Evolutionary conservation across 1,140 invertebrate species (phyloP), one percentile per base, ranked within the genome.

Genomic region (Atta cephalotes): DNA sequence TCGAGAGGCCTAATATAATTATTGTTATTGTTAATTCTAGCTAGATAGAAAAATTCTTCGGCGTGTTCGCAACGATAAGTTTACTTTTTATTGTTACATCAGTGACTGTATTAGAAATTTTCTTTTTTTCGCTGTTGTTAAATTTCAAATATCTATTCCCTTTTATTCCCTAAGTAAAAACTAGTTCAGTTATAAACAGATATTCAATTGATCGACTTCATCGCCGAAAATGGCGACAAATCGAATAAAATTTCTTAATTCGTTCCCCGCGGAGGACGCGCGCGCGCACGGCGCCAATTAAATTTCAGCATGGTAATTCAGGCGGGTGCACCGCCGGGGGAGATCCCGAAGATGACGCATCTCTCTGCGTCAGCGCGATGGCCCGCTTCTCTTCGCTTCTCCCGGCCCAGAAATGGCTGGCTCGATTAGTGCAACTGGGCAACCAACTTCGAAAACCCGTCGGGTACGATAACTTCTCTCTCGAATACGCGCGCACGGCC

Each of bases 221-320:
- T 78, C 35, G 10, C n/a, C 65, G 79, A 82, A 60, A 82, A 82
- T 35, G 66, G 5, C 35, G 72, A 58, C 51, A 89, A 84, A 90
- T 89, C 71, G 71, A 58, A 84, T 84, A 70, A 68, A 86, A 86
- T 86, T 86, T 81, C 76, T 90, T 90, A 90, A 89, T 81, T 70
- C 66, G 28, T 9, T 53, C 18, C 49, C 3, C 60, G 9, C 65
- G 65, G 53, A 68, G 39, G 58, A 39, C 18, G 63, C 63, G 51
- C 49, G 63, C 39, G 68, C 74, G 31, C 56, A 16, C 21, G 45
- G 49, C 78, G 85, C 88, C 89, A 89, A 90, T 90, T 90, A 90
- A 84, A 89, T 90, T 89, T 84, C 84, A 89, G 81, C 86, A 89
- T 89, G 78, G 80, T 90, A 90, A 90, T 89, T 80, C 53, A 85